phyloP scores from a whole-genome alignment of 1,140 invertebrate species.

The Papilio glaucus region DNA sequence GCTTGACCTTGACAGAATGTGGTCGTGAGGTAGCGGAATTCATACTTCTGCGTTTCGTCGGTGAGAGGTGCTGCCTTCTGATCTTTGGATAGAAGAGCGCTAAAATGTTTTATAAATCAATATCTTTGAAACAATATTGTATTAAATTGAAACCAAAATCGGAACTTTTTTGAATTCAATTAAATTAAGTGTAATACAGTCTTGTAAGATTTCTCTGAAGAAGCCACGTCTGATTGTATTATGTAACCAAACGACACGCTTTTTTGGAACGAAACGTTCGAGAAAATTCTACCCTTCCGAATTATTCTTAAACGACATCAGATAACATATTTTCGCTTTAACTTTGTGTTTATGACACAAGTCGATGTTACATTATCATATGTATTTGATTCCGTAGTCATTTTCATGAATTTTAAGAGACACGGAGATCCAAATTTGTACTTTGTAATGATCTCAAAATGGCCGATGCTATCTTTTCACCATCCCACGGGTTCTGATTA shows the following conservation, averaged over 20 bases:
- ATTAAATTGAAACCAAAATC: not conserved
- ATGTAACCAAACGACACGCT: not conserved
- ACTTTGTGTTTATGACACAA: not conserved
- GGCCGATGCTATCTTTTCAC: not conserved
- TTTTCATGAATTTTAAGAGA: slow-evolving; percentile 8
- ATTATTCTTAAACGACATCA: not conserved
- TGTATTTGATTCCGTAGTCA: slow-evolving; percentile 4
- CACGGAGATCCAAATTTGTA: not conserved
- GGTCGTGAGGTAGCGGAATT: too few relatives aligned
- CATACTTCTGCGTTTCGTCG: too few relatives aligned
- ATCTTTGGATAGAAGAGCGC: too few relatives aligned
- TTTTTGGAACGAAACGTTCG: slow-evolving; percentile 9
- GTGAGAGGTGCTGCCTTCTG: too few relatives aligned
- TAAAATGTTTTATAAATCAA: too few relatives aligned
- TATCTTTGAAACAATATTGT: not conserved
- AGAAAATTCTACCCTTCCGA: not conserved
- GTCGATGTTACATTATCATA: slow-evolving; percentile 17
- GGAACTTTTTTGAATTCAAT: not conserved
- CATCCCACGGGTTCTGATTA: not conserved
- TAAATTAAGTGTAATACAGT: not conserved
- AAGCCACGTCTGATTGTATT: not conserved
- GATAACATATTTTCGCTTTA: slow-evolving; percentile 10
- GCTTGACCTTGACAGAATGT: too few relatives aligned
- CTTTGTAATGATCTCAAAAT: not conserved
- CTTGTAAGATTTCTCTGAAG: not conserved